These are phyloP conservation scores for Drosophila buzzatii DNA, from an alignment of 2,888 invertebrate species.

Conservation along the genomic window DNA sequence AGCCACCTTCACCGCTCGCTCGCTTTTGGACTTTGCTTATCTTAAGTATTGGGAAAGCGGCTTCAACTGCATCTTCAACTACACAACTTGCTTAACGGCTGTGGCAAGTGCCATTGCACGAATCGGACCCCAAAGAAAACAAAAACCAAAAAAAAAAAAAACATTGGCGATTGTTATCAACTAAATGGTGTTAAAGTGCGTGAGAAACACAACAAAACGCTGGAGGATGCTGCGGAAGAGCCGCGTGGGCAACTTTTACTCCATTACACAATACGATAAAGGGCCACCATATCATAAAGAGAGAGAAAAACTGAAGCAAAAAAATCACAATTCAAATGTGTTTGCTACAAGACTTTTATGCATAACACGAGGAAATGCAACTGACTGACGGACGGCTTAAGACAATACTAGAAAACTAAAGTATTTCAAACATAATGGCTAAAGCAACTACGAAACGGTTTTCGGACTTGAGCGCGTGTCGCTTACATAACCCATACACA, in stretches of 20 bases:
- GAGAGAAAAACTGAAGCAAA: constrained; percentile 9
- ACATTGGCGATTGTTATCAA: constrained; percentile 75
- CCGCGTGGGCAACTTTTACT: constrained; percentile 69
- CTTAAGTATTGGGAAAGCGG: constrained; percentile 65
- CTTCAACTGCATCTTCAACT: constrained; percentile 66
- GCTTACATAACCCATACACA: constrained; percentile 58
- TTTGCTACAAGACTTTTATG: constrained; percentile 42
- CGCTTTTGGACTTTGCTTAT: constrained; percentile 78
- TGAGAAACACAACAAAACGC: constrained; percentile 64
- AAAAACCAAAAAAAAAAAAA: not conserved
- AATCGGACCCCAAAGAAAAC: constrained; percentile 33
- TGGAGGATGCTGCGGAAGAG: constrained; percentile 48
- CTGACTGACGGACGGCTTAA: constrained; percentile 25
- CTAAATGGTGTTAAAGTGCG: constrained; percentile 82
- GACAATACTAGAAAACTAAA: constrained; percentile 30
- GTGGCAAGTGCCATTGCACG: constrained; percentile 69
- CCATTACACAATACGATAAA: constrained; percentile 65
- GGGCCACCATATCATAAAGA: constrained; percentile 48
- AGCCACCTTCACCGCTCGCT: constrained; percentile 72
- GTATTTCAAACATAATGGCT: constrained; percentile 31
- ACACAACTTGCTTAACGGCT: constrained; percentile 41
- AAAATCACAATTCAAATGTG: constrained; percentile 25
- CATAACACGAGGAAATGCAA: constrained; percentile 62
- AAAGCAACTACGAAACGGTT: constrained; percentile 38
- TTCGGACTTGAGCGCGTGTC: constrained; percentile 66